Percentiles rank a stretch among this genome's conserved stretches.
phyloP scores from a whole-genome alignment of 2,888 invertebrate species.

The Hirudinaria manillensis region DNA sequence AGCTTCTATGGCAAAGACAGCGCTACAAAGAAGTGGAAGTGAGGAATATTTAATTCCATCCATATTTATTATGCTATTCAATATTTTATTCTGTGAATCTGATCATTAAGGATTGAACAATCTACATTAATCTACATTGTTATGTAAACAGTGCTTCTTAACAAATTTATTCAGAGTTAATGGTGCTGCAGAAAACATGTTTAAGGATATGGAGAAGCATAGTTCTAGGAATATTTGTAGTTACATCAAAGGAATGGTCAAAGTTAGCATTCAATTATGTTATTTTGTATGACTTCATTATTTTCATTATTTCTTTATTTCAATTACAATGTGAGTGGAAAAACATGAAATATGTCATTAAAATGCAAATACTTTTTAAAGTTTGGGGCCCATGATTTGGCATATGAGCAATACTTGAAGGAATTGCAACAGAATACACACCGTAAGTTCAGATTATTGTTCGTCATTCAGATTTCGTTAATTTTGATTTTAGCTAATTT shows the following conservation, averaged over 20 bases:
- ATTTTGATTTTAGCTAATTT: not conserved
- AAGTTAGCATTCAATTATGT: constrained; percentile 4
- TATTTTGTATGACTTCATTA: not conserved
- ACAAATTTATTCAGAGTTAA: not conserved
- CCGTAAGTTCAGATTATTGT: not conserved
- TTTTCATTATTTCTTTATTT: not conserved
- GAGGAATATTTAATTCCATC: not conserved
- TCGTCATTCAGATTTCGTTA: not conserved
- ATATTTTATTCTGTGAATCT: not conserved
- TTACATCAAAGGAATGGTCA: constrained; percentile 22
- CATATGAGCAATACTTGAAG: not conserved
- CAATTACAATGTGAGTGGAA: not conserved
- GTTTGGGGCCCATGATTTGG: not conserved
- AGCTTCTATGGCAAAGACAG: not conserved
- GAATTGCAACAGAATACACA: not conserved
- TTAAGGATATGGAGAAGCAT: not conserved
- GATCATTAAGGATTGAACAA: too few species aligned
- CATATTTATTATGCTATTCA: not conserved
- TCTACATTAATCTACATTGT: not conserved
- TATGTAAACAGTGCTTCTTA: not conserved
- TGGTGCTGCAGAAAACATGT: constrained; percentile 24
- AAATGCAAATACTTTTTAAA: not conserved
- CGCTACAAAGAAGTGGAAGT: not conserved
- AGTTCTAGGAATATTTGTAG: constrained; percentile 16
- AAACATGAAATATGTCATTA: too few species aligned